phyloP scores from a whole-genome alignment of 2,888 invertebrate species.

The Parnassius glacialis region DNA sequence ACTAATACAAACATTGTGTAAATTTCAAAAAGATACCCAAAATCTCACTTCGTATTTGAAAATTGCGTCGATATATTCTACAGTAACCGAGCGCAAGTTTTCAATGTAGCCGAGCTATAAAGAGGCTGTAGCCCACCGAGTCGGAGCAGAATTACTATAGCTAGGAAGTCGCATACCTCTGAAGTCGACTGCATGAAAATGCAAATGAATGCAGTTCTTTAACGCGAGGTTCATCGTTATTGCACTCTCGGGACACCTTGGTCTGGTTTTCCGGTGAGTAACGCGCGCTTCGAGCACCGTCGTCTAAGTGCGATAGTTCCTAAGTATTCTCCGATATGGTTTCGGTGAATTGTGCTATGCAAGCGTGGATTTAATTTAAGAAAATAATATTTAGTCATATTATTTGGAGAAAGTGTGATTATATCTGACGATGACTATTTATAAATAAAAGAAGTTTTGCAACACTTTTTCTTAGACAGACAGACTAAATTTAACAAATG shows the following conservation, averaged over 20 bases:
- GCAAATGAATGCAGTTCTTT: constrained; percentile 63
- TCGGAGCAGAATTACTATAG: background rate
- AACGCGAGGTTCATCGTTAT: constrained; percentile 50
- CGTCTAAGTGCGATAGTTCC: background rate
- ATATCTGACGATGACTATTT: too few relatives aligned
- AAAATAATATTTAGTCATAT: too few relatives aligned
- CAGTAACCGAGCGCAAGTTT: background rate
- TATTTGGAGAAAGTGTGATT: too few relatives aligned
- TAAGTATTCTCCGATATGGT: background rate
- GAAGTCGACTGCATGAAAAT: constrained; percentile 44
- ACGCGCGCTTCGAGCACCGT: constrained; percentile 13
- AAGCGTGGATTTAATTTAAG: too few relatives aligned
- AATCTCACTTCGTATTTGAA: too few relatives aligned
- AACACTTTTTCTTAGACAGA: too few relatives aligned
- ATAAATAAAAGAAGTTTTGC: too few relatives aligned
- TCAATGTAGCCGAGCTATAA: background rate
- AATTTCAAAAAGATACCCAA: too few relatives aligned
- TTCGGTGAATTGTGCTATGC: background rate
- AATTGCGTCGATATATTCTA: too few relatives aligned
- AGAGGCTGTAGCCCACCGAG: background rate
- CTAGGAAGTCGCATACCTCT: background rate
- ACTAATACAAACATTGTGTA: too few relatives aligned
- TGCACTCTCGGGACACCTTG: constrained; percentile 49
- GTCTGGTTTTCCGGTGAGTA: constrained; percentile 21
- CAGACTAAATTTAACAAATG: too few relatives aligned